Percentiles rank a stretch among this genome's conserved stretches.
These are phyloP conservation scores for Chromoteleia sp. DNA, from an alignment of 2,888 invertebrate species.

Conservation along the genomic window DNA sequence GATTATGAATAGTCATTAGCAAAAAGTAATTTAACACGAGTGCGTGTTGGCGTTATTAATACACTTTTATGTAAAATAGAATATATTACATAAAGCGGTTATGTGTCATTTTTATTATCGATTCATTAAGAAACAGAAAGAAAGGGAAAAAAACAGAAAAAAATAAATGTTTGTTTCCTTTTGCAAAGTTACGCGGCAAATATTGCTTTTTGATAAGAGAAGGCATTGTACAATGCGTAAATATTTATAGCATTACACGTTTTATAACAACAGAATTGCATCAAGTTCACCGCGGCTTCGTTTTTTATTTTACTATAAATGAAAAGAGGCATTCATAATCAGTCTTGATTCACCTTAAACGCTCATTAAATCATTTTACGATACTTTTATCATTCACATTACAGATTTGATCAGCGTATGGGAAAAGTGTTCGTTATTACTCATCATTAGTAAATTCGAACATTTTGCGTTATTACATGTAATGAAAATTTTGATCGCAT, in stretches of 20 bases:
- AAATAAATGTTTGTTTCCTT: not conserved
- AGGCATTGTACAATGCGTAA: slow-evolving; percentile 29
- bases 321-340: slow-evolving; percentile 2
- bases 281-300: slow-evolving; percentile 6
- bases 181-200: slow-evolving; percentile 4
- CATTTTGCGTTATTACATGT: no score
- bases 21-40: not conserved
- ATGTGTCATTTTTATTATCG: not conserved
- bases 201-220: slow-evolving; percentile 20
- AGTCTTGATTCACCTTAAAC: no score
- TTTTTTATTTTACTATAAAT: not conserved
- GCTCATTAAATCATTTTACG: no score
- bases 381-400: not conserved
- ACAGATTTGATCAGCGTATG: not conserved
- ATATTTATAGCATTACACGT: slow-evolving; percentile 22
- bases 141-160: no score
- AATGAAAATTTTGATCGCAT: no score
- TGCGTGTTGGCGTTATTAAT: not conserved
- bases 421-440: not conserved
- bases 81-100: not conserved
- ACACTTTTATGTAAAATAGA: not conserved
- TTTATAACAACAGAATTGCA: slow-evolving; percentile 19
- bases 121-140: not conserved
- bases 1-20: slow-evolving; percentile 4
- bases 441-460: not conserved